phyloP scores from a whole-genome alignment of 2,888 invertebrate species.

The Oxystoma pomonae region DNA sequence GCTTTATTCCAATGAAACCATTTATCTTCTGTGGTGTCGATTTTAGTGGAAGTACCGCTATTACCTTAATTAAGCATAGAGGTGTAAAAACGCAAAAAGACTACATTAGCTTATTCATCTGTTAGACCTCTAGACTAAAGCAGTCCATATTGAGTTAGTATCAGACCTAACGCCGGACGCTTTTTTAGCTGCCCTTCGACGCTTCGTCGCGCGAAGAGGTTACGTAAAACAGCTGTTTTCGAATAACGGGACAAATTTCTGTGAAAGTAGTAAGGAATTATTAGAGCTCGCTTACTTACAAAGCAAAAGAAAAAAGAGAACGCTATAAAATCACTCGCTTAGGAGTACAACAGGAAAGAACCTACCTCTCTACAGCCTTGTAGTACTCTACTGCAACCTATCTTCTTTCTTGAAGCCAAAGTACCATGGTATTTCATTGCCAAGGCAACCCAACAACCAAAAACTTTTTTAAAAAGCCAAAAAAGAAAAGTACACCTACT shows the following conservation, averaged over 20 bases:
- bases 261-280: not conserved
- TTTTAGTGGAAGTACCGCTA: not conserved
- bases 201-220: not conserved
- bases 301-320: too few species aligned
- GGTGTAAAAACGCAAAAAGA: not conserved
- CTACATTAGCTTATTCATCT: not conserved
- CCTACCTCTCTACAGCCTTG: too few species aligned
- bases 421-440: too few species aligned
- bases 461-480: too few species aligned
- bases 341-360: too few species aligned
- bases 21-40: not conserved
- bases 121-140: not conserved
- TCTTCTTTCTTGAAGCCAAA: too few species aligned
- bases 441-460: too few species aligned
- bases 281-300: too few species aligned
- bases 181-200: not conserved
- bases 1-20: not conserved
- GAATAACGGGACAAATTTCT: not conserved
- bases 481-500: too few species aligned
- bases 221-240: constrained; percentile 17
- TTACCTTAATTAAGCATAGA: not conserved
- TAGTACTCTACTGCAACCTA: too few species aligned
- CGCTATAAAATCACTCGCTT: too few species aligned
- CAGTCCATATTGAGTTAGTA: not conserved
- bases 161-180: not conserved